Base-by-base conservation (phyloP, 2,888 invertebrate species). In the Callyntrura sp. region DNA sequence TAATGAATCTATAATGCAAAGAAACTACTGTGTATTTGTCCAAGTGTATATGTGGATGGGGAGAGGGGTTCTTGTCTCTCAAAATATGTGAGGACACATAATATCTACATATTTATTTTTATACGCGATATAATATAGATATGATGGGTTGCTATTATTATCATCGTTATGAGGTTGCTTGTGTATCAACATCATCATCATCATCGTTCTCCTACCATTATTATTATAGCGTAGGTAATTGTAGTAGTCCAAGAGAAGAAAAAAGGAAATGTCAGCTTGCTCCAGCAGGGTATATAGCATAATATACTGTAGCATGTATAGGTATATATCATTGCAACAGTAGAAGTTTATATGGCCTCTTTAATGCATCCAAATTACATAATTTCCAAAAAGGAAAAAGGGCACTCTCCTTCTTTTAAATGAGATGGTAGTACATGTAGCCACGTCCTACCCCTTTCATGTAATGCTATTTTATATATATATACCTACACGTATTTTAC, bases 301-400 rank as follows among this genome's bases (percentile, higher is more conserved):
- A 20, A 3, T 60, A 43, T 68, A 28, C 35, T 11, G 14, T 23
- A 12, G 0, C 68, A 6, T 68, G 35, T n/a, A 23, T 68, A 68
- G 9, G 9, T 28, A 35, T 68, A 68, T 5, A 68, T 2, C 3
- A 35, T 35, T 35, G 35, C 23, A 68, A 68, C 68, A 68, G 35
- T 57, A 55, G 14, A 28, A 5, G 23, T 51, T 51, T 55, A 55
- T 55, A 55, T 5, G 55, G n/a, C 45, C 65, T 55, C 78, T 76
- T 89, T 89, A 89, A 84, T 83, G 84, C 88, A 84, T 89, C 84
- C 78, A 85, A 89, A 89, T 85, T 89, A 76, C 88, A 76, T 87
- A 79, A 87, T 87, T 88, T 76, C 60, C 57, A 73, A 83, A 83
- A 83, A 82, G 86, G 86, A 87, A 87, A 68, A 28, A 48, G 60